Evolutionary conservation across 2,113 vertebrate genomes (phyloP), one percentile per base, ranked within the genome.

Genomic region (Brachyhypopomus occidentalis): DNA sequence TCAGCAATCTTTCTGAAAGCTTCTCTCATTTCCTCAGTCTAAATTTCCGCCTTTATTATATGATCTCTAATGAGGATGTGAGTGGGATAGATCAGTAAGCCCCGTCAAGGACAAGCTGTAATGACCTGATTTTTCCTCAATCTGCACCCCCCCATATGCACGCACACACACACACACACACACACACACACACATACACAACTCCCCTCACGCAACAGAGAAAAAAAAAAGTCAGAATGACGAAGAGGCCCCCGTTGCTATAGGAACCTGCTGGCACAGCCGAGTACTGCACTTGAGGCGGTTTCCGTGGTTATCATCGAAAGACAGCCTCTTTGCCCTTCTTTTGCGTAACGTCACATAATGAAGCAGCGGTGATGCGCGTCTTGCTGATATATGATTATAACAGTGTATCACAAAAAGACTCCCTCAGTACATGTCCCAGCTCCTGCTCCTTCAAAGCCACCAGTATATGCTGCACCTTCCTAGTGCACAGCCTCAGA

Each of bases 121-220:
- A 81, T 74, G 80, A 87, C 87, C 82, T 88, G 60, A 84, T 88
- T 88, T 83, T 82, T 75, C 75, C 80, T 59, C 55, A 80, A 27
- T n/a, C 60, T 75, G 55, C 70, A 75, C 27, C 36, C 70, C 25
- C 1, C 7, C 23, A 23, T 19, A 34, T 19, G 52, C 75, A 9
- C 12, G 12, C 12, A 2, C 25, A 41, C 6, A 56, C 55, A 20
- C 70, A 41, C 62, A 58, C 70, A 34, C 60, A 66, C 12, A 5
- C 34, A 67, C 12, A 2, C 25, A 41, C 6, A 56, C 55, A 20
- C 70, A 41, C 62, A 58, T 62, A 34, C 60, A 66, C 12, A 5
- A 5, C 22, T 23, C 77, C 34, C 52, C 69, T 69, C 58, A 79
- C 76, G 79, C 69, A 60, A 75, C 25, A 77, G 75, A 69, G 19